Evolutionary conservation across 1,140 invertebrate genomes (phyloP), one percentile per base, ranked within the genome.

Genomic region (Drosophila auraria): DNA sequence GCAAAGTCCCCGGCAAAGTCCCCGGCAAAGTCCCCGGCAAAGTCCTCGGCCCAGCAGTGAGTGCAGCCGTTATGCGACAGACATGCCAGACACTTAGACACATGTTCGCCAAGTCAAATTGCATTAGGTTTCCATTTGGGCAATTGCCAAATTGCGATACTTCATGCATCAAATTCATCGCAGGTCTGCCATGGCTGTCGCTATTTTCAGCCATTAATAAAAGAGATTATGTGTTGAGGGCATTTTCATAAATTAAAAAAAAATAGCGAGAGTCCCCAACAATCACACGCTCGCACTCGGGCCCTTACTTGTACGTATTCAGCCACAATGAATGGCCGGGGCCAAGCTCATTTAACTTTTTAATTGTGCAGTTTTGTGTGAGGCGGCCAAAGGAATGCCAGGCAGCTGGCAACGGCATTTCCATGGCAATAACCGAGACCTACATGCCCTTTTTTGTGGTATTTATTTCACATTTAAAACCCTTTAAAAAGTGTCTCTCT

Each of bases 311-410:
- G 20, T 45, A 50, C 11, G 54, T n/a, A 45, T 73, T 71, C 44
- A 59, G 44, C 49, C 42, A 33, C 53, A 77, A 50, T 50, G 47
- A 80, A 87, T 77, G 83, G 64, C 38, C 63, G 53, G 65, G 33
- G 56, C 33, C 51, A 80, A 89, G 44, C 78, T 82, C 86, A 90
- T 84, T 89, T 90, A 89, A 89, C 86, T 79, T 90, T 89, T 84
- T 89, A 89, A 89, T 87, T 87, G 84, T 84, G 70, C 78, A 89
- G 75, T 69, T 87, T 86, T 82, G 82, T 78, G 74, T 75, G 58
- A 78, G 64, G 78, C 69, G 54, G 50, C 44, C 66, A 66, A 69
- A 75, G 54, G 65, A 63, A 75, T 58, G 63, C 49, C 53, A 70
- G 33, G 27, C 6, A 74, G 50, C 25, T 54, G 66, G 49, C 63